Conservation (phyloP, 2,888 invertebrate genomes). For the Microdon myrmicae region DNA sequence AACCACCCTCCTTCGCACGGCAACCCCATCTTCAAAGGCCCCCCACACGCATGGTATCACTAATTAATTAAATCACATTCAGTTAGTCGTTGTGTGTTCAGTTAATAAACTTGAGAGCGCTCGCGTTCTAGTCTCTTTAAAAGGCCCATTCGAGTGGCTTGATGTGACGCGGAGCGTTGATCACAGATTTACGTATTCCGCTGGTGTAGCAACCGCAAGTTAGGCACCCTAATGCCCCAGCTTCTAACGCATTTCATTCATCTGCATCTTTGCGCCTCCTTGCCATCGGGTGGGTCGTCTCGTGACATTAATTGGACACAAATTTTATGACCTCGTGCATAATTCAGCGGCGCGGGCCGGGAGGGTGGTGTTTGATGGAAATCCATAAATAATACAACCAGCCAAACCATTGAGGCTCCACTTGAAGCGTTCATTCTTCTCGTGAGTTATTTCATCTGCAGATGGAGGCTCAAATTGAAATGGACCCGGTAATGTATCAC, state of each 20-base stretch:
- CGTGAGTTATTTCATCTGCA: constrained; percentile 31
- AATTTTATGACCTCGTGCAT: constrained; percentile 48
- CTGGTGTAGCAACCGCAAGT: too few species aligned
- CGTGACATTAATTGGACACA: constrained; percentile 49
- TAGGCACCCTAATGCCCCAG: neutral
- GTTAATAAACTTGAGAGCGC: constrained; percentile 17
- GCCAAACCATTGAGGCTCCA: constrained; percentile 16
- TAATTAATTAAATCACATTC: constrained; percentile 50
- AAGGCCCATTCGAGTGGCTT: neutral
- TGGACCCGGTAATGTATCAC: constrained; percentile 32
- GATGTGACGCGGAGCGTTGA: constrained; percentile 1
- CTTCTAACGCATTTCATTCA: constrained; percentile 2
- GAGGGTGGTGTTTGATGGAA: constrained; percentile 8
- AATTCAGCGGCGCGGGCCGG: constrained; percentile 30
- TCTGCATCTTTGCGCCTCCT: constrained; percentile 6
- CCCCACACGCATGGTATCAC: constrained; percentile 41
- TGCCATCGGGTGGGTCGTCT: constrained; percentile 4
- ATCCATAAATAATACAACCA: constrained; percentile 46
- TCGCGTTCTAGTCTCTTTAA: constrained; percentile 8
- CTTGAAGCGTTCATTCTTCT: constrained; percentile 8
- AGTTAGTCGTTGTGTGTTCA: constrained; percentile 24
- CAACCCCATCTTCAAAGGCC: too few species aligned
- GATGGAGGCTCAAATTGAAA: constrained; percentile 29
- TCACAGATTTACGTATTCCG: constrained; percentile 16
- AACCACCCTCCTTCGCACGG: too few species aligned